These are phyloP conservation scores for Philantomba maxwellii DNA, from an alignment of 2,113 vertebrate species.

Conservation along the genomic window DNA sequence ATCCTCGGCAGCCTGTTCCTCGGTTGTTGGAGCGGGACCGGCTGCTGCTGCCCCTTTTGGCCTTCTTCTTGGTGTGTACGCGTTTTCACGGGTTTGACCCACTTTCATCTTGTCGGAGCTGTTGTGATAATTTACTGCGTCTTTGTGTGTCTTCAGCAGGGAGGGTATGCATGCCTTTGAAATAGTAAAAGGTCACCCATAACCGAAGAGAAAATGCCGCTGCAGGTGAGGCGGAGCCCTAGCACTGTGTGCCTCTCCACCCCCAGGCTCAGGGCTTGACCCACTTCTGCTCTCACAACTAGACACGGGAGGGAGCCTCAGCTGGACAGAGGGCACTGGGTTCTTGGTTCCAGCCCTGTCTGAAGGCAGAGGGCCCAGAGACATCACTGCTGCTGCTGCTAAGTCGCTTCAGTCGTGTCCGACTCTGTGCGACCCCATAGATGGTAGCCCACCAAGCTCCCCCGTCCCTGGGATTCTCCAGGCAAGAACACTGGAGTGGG, in stretches of 20 bases:
- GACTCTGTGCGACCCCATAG: too few species aligned
- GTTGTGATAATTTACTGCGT: neutral
- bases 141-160: neutral
- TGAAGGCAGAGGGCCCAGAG: neutral
- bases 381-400: neutral
- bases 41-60: neutral
- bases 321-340: neutral
- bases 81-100: neutral
- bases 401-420: too few species aligned
- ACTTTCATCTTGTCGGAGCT: slow-evolving; percentile 17
- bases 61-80: neutral
- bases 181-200: neutral
- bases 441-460: too few species aligned
- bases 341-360: neutral
- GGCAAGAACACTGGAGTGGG: too few species aligned
- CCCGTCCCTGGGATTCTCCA: too few species aligned
- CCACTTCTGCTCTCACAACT: neutral
- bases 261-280: neutral
- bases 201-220: neutral
- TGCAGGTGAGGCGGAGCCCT: neutral
- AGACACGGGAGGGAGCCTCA: neutral
- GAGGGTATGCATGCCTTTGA: neutral
- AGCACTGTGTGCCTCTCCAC: neutral
- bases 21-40: neutral
- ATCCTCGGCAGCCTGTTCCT: neutral